phyloP scores from a whole-genome alignment of 2,113 vertebrate species.

The Vanacampus margaritifer region DNA sequence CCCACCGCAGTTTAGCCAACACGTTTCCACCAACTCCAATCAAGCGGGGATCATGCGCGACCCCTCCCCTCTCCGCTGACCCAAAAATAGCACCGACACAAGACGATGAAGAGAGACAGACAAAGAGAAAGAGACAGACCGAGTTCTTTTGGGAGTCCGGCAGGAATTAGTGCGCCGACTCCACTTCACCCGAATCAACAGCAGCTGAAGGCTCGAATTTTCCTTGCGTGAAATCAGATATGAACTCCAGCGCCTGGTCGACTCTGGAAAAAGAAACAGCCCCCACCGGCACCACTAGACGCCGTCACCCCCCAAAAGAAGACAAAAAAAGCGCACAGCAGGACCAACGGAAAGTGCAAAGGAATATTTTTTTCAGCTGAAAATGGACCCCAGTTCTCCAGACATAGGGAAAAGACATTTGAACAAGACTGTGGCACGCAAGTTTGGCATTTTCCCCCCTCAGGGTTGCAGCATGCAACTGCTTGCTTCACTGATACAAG shows the following conservation, averaged over 20 bases:
- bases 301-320: slow-evolving; percentile 52
- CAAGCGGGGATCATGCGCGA: slow-evolving; percentile 46
- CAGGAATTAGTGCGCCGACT: slow-evolving; percentile 69
- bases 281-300: slow-evolving; percentile 40
- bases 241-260: slow-evolving; percentile 57
- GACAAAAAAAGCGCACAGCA: slow-evolving; percentile 30
- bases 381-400: slow-evolving; percentile 70
- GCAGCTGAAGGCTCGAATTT: slow-evolving; percentile 67
- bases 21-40: slow-evolving; percentile 64
- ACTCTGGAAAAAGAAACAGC: slow-evolving; percentile 72
- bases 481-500: slow-evolving; percentile 70
- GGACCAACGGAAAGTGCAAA: slow-evolving; percentile 68
- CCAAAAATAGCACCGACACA: slow-evolving; percentile 61
- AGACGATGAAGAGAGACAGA: slow-evolving; percentile 34
- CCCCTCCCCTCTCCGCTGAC: slow-evolving; percentile 24
- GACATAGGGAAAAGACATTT: slow-evolving; percentile 71
- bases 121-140: slow-evolving; percentile 16
- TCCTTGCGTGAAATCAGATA: slow-evolving; percentile 72
- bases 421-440: slow-evolving; percentile 76
- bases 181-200: slow-evolving; percentile 70
- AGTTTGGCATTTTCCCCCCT: slow-evolving; percentile 69
- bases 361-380: slow-evolving; percentile 60
- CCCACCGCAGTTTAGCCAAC: slow-evolving; percentile 62
- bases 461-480: slow-evolving; percentile 70
- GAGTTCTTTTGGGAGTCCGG: slow-evolving; percentile 53